Evolutionary conservation across 2,797 vertebrate genomes (phyloP).

Genomic region (Paramormyrops hopkinsi): DNA sequence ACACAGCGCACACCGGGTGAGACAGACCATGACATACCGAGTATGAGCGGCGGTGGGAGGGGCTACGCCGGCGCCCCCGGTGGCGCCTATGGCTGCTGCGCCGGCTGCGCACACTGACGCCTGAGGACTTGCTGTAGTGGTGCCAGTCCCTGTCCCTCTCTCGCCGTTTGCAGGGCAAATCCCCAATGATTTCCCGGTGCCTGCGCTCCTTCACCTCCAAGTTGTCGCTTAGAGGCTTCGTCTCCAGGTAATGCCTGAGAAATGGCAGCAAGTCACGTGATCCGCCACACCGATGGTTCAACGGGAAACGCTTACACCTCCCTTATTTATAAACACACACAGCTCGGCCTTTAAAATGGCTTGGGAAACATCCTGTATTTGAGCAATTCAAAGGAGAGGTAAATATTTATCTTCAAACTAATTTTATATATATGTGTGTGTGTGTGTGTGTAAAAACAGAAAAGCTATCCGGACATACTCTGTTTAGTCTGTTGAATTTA

Average conservation of each 20-base stretch:
- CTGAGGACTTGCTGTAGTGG: constrained; percentile 92
- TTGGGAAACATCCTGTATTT: not conserved
- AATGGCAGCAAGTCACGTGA: not conserved
- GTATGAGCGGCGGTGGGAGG: constrained; percentile 68
- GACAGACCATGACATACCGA: constrained; percentile 71
- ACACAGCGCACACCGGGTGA: constrained; percentile 21
- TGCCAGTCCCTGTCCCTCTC: constrained; percentile 72
- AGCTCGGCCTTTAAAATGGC: not conserved
- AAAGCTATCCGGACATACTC: not conserved
- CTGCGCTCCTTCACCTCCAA: constrained; percentile 64
- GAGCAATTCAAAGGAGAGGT: not conserved
- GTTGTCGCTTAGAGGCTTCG: constrained; percentile 71
- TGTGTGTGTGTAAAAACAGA: not conserved
- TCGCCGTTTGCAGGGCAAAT: constrained; percentile 31
- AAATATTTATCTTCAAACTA: not conserved
- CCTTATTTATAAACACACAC: not conserved
- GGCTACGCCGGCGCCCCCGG: constrained; percentile 61
- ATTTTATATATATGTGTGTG: too few species aligned
- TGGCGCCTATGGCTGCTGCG: constrained; percentile 74
- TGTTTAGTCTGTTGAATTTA: too few species aligned
- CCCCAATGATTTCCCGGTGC: constrained; percentile 45
- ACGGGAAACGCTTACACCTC: not conserved
- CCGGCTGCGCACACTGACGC: constrained; percentile 59
- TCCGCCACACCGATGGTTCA: not conserved
- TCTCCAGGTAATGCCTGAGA: constrained; percentile 79